Evolutionary conservation across 2,888 invertebrate genomes (phyloP), one percentile per base, ranked within the genome.

Genomic region (Drosophila nr. medialis): DNA sequence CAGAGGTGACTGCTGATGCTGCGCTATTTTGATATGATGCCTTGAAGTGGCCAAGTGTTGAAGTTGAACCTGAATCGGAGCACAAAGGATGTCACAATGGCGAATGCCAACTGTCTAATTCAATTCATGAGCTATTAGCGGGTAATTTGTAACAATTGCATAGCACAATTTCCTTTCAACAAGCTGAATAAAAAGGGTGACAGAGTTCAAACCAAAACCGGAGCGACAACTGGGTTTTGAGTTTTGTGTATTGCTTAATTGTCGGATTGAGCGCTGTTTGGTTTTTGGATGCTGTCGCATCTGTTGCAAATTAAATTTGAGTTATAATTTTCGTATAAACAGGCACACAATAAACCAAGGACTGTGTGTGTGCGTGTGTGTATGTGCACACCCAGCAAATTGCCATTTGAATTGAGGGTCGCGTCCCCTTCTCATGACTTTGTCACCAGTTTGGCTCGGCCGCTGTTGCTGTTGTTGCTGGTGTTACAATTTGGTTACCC

Each of bases 301-400:
- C 92, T 91, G 91, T 91, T 91, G 87, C 91, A 91, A 91, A 91
- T 91, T 86, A 91, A 91, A 89, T 90, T 89, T 83, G 79, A 86
- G 89, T 91, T 91, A 91, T 91, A 91, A 87, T 90, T 78, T 80
- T 88, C 75, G 32, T 77, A 78, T 86, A 90, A 86, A 83, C 90
- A 71, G 66, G 54, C 72, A 66, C 53, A 72, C 59, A 67, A 78
- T 59, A 64, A 70, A 27, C 66, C 45, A 45, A 15, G 15, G 15
- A 56, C 18, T 45, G 34, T 32, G 29, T 34, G n/a, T 30, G 24
- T 24, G 54, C 62, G 58, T 49, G 60, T 61, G 55, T 63, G 64
- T 77, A 38, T 63, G 63, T 58, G 74, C 81, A 91, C 90, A 89
- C 90, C 91, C 90, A 88, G 87, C 72, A 90, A 90, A 90, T 90